phyloP scores from a whole-genome alignment of 2,113 vertebrate species.

The Picathartes gymnocephalus region DNA sequence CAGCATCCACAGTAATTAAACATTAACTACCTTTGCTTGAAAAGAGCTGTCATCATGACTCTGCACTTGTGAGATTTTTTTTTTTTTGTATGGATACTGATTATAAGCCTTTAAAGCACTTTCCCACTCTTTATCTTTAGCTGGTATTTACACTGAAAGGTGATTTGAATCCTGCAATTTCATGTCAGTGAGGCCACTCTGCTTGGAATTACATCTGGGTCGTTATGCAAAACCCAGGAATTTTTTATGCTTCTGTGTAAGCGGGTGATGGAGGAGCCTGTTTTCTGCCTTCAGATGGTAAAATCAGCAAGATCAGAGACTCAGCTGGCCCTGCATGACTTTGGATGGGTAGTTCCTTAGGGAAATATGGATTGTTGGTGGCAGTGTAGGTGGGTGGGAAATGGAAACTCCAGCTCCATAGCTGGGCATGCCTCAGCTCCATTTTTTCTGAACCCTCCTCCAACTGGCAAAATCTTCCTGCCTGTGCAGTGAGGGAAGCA shows the following conservation, averaged over 20 bases:
- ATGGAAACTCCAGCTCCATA: neutral
- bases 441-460: neutral
- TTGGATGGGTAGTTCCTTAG: neutral
- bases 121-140: neutral
- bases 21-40: neutral
- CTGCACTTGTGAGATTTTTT: neutral
- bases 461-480: neutral
- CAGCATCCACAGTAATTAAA: neutral
- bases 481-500: neutral
- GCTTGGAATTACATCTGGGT: conserved; percentile 1
- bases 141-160: neutral
- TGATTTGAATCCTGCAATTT: neutral
- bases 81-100: neutral
- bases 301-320: neutral
- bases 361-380: neutral
- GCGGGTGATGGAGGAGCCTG: neutral
- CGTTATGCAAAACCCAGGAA: neutral
- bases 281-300: neutral
- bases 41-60: neutral
- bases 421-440: neutral
- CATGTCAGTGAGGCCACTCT: rapidly evolving
- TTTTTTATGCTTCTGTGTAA: neutral
- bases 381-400: neutral
- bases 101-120: neutral
- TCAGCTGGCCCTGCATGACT: neutral